Evolutionary conservation across 2,888 invertebrate genomes (phyloP), one percentile per base, ranked within the genome.

Genomic region (Cephus runcator): DNA sequence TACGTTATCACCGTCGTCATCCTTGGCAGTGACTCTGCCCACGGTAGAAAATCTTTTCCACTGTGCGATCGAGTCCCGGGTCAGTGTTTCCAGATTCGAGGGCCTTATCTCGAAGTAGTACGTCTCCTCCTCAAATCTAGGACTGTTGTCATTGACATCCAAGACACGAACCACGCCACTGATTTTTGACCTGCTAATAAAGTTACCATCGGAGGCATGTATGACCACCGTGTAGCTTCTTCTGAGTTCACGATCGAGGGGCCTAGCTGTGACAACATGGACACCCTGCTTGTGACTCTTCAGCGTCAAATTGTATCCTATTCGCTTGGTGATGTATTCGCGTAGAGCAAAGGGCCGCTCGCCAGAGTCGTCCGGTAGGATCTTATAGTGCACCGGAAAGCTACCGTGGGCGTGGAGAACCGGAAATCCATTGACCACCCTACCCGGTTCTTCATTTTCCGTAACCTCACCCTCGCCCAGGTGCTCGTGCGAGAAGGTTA

Each of bases 71-170:
- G 93, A 92, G 11, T 94, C 93, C 88, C 96, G 95, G 75, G 56
- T 76, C 75, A 83, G 75, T 1, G 76, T 81, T 0, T 87, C 87
- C 6, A 87, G 1, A 69, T 87, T 87, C 23, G 81, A 79, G 87
- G 92, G 90, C 75, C 88, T 86, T 34, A 96, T 93, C 85, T 95
- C 93, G 89, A 97, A 98, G 85, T 95, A 94, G 90, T 98, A 98
- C 75, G 96, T 93, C 79, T 94, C 94, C 83, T 95, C 94, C 69
- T 95, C 95, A 91, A 98, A 98, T 69, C 96, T 93, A 0, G 98
- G 98, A 81, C 96, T 95, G 91, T 98, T 98, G 91, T 98, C 98
- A 90, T 98, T 98, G 90, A 96, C 96, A 89, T 98, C 98, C 34
- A 95, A 92, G 35, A 99, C 94, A 33, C 94, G 94, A 69, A 98